phyloP scores from a whole-genome alignment of 2,797 vertebrate species.

The Galaxias olidus region DNA sequence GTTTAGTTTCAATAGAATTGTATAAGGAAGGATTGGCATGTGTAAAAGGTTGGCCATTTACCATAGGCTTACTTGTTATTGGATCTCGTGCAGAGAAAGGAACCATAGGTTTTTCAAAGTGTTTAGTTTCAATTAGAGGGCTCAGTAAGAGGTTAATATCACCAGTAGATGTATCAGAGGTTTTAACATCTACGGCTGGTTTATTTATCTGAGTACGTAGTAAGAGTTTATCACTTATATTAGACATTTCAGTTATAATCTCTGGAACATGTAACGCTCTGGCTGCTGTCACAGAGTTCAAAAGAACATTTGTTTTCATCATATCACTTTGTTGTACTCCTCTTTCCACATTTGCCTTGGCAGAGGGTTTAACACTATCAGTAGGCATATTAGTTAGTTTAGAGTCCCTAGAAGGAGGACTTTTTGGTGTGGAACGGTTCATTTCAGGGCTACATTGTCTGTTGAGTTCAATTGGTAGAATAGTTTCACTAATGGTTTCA shows the following conservation, averaged over 20 bases:
- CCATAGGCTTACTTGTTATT: conserved; percentile 9
- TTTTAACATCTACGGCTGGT: conserved; percentile 2
- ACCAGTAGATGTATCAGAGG: conserved; percentile 8
- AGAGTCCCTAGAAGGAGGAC: conserved; percentile 17
- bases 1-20: conserved; percentile 9
- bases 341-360: conserved; percentile 14
- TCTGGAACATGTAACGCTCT: conserved; percentile 45
- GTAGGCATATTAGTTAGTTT: conserved; percentile 22
- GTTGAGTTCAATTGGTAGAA: conserved; percentile 14
- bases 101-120: neutral
- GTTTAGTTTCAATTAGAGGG: conserved; percentile 17
- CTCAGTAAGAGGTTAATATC: conserved; percentile 25
- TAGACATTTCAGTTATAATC: conserved; percentile 14
- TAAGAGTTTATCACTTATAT: too few relatives aligned
- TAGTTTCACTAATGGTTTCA: conserved; percentile 17
- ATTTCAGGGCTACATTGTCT: conserved; percentile 36
- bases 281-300: neutral
- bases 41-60: conserved; percentile 21
- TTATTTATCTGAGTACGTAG: conserved; percentile 25
- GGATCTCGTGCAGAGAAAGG: neutral
- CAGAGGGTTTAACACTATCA: conserved; percentile 30
- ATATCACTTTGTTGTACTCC: conserved; percentile 30
- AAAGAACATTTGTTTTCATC: conserved; percentile 10
- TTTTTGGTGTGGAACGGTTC: conserved; percentile 38
- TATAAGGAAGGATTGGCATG: too few relatives aligned